Evolutionary conservation across 2,113 vertebrate species (phyloP).

Genomic region (Caloenas nicobarica): DNA sequence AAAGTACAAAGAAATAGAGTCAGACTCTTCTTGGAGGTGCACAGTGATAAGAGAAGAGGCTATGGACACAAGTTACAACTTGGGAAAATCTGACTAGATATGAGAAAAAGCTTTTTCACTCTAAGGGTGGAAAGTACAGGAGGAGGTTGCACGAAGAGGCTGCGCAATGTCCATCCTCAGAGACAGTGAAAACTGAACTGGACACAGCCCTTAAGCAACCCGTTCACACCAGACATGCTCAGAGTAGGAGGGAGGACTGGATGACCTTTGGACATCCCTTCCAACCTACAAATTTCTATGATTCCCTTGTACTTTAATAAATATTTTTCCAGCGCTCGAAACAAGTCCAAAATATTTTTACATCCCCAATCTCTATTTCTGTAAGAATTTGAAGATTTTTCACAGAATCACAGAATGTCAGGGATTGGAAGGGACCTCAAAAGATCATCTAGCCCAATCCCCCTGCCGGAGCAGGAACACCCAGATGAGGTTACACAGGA

Average conservation of each 20-base stretch:
- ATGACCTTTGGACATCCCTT: neutral
- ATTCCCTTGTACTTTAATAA: constrained; percentile 1
- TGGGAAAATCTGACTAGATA: rapidly evolving
- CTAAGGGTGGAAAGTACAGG: neutral
- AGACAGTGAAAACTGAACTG: neutral
- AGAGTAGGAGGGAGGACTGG: neutral
- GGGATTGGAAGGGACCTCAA: too few species aligned
- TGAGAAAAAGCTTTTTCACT: neutral
- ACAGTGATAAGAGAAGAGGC: neutral
- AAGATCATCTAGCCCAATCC: too few species aligned
- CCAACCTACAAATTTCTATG: rapidly evolving
- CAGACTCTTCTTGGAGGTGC: neutral
- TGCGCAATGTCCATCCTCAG: neutral
- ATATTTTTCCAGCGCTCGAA: constrained; percentile 23
- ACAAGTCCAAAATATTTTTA: neutral
- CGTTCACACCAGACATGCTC: neutral
- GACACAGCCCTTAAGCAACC: neutral
- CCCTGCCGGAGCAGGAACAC: too few species aligned
- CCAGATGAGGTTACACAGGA: too few species aligned
- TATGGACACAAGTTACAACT: neutral
- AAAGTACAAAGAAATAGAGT: neutral
- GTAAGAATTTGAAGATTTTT: neutral
- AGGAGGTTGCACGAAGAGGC: neutral
- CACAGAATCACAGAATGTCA: too few species aligned
- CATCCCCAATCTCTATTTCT: neutral